Evolutionary conservation across 2,113 vertebrate genomes (phyloP).

Genomic region (Microcebus lehilahytsara): DNA sequence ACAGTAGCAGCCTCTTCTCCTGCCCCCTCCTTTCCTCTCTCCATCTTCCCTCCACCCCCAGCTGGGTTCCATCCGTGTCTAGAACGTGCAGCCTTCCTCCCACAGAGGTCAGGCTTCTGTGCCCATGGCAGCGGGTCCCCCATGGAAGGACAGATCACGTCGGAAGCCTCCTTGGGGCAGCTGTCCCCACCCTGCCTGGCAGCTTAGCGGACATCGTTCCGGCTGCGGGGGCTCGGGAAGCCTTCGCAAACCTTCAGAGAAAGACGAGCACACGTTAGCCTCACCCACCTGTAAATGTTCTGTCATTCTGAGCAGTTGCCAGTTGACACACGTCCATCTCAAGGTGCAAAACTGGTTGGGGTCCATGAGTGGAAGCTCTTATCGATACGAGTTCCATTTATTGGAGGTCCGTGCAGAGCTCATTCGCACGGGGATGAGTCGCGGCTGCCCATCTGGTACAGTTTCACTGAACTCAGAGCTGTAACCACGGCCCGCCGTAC

Average conservation of each 20-base stretch:
- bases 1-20: accelerated
- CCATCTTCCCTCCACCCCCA: no score
- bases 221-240: not conserved
- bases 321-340: not conserved
- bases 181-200: not conserved
- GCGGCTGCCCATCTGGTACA: not conserved
- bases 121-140: not conserved
- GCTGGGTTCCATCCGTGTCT: not conserved
- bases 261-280: not conserved
- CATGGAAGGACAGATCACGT: not conserved
- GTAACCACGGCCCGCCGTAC: not conserved
- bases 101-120: not conserved
- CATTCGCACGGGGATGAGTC: accelerated
- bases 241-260: not conserved
- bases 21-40: not conserved
- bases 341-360: not conserved
- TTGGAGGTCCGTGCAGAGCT: not conserved
- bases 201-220: not conserved
- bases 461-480: not conserved
- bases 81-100: not conserved
- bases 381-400: no score
- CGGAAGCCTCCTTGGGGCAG: not conserved
- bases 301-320: not conserved
- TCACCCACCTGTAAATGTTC: not conserved
- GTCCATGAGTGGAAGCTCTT: not conserved